Base-by-base conservation (phyloP, 2,797 vertebrate species). In the Melanotaenia nigrans region DNA sequence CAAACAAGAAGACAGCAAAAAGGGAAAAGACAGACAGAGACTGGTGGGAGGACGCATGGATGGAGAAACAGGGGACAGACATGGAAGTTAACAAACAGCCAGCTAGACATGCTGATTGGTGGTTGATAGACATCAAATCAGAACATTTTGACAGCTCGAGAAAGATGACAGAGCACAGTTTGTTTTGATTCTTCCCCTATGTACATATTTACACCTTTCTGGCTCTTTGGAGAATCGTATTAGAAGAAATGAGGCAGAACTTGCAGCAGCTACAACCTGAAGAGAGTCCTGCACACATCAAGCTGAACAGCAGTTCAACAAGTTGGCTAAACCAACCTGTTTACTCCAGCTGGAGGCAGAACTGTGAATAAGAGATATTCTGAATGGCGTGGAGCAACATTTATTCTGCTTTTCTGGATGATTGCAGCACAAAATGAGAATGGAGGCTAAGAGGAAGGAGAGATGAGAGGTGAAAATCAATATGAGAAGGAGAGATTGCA, bases 361-460 rank as follows among this genome's bases (percentile, higher is more conserved):
- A 32, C 59, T 71, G 76, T 81, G 87, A 86, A 82, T 83, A 38
- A 64, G 73, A 81, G 63, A 1, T 14, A 38, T 51, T 25, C 55
- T 76, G 78, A 87, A 83, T 86, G 74, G 65, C 71, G 77, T 72
- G 76, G 76, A 81, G 84, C 83, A 70, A 81, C 82, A 81, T 82
- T 80, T 75, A 73, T 86, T 82, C 63, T 55, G 78, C 77, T 77
- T 86, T 78, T 86, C 78, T 83, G 78, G 83, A 67, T 49, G 75
- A 73, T 73, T 69, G 65, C 77, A 28, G 82, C 79, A 72, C 58
- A 58, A 62, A 87, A 78, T 32, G 45, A 85, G 74, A 55, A 67
- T 47, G 36, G 66, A 79, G 70, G 75, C 65, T 38, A 67, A 78
- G 56, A 60, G 77, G 64, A 82, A 61, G 51, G 71, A 67, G 47